A percentile compares a stretch with the other conserved stretches of the same genome.
Evolutionary conservation across 2,888 invertebrate genomes (phyloP).

Genomic region (Tetanocera ferruginea): DNA sequence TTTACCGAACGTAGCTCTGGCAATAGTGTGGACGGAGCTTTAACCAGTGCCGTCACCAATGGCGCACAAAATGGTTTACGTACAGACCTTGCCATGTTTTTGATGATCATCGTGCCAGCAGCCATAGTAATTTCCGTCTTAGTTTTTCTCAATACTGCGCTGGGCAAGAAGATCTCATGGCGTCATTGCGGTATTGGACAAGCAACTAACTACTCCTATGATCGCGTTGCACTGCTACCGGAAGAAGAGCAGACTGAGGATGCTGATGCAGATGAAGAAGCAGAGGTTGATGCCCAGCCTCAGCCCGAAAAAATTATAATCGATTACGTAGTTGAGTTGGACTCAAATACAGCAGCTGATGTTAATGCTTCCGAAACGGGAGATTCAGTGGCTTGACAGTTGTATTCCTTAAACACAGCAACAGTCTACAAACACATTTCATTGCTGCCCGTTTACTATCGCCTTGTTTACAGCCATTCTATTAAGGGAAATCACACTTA

Average conservation of each 20-base stretch:
- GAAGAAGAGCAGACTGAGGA: constrained; percentile 3
- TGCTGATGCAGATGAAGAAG: neutral
- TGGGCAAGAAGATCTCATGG: constrained; percentile 37
- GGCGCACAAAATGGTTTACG: constrained; percentile 23
- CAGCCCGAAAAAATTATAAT: neutral
- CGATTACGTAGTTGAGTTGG: neutral
- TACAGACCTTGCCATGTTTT: constrained; percentile 40
- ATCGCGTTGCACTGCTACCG: constrained; percentile 40
- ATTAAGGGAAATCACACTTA: no score
- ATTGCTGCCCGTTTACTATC: no score
- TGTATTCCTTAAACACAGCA: no score
- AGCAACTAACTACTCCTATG: constrained; percentile 40
- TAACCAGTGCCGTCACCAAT: constrained; percentile 14
- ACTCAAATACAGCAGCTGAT: neutral
- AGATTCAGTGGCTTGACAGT: neutral
- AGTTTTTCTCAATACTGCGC: constrained; percentile 43
- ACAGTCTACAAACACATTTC: no score
- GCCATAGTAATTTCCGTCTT: constrained; percentile 50
- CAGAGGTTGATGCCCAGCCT: neutral
- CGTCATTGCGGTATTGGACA: neutral
- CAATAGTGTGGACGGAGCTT: constrained; percentile 49
- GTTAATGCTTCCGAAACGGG: neutral
- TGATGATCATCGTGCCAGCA: constrained; percentile 53
- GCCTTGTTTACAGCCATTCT: no score
- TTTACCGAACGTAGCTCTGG: constrained; percentile 65